A percentile compares a stretch with the other conserved stretches of the same genome.
phyloP scores from a whole-genome alignment of 1,140 invertebrate genomes.

The Caerostris darwini region DNA sequence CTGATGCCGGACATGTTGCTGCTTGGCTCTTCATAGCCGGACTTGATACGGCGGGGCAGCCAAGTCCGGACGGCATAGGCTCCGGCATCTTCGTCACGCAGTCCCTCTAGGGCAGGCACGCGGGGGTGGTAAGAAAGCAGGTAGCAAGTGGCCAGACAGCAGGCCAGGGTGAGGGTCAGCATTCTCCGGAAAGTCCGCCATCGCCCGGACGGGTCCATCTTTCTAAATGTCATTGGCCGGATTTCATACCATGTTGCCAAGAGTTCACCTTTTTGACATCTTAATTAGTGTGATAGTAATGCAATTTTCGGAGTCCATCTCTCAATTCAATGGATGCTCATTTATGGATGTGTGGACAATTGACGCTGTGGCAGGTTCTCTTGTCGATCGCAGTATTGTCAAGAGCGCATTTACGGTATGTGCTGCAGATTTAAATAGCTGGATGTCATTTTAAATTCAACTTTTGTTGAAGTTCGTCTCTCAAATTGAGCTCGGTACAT shows the following conservation, averaged over 20 bases:
- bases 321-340: too few species aligned
- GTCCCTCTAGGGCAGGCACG: background rate
- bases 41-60: conserved; percentile 70
- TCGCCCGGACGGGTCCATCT: conserved; percentile 57
- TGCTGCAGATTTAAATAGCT: too few species aligned
- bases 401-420: too few species aligned
- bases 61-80: conserved; percentile 66
- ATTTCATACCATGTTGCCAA: background rate
- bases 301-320: too few species aligned
- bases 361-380: too few species aligned
- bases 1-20: conserved; percentile 24
- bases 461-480: too few species aligned
- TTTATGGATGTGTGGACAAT: too few species aligned
- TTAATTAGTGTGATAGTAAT: too few species aligned
- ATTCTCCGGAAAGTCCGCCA: conserved; percentile 44
- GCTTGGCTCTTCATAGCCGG: conserved; percentile 7
- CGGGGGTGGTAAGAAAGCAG: conserved; percentile 47
- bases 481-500: too few species aligned
- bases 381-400: too few species aligned
- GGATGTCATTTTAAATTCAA: too few species aligned
- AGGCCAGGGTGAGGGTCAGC: conserved; percentile 52
- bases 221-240: background rate
- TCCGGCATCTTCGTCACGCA: background rate
- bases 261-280: too few species aligned
- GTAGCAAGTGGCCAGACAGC: conserved; percentile 62